A percentile compares a stretch with the other conserved stretches of the same genome.
phyloP scores from a whole-genome alignment of 2,797 vertebrate species.

The Atherinosoma microstoma region DNA sequence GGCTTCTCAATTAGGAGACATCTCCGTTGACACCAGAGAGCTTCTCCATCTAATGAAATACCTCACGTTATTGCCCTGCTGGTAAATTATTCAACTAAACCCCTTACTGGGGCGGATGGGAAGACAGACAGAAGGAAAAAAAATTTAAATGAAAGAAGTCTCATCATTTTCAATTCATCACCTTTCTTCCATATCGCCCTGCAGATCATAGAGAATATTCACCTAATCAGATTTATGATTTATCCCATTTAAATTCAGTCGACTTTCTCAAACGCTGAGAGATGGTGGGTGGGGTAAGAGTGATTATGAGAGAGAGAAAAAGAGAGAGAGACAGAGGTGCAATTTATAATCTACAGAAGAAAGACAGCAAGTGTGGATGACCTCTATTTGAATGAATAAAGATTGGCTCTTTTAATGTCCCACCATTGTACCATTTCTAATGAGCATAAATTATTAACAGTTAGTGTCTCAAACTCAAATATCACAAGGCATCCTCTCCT shows the following conservation, averaged over 20 bases:
- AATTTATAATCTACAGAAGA: constrained; percentile 78
- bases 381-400: constrained; percentile 84
- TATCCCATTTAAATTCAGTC: constrained; percentile 85
- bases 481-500: constrained; percentile 26
- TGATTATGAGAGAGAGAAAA: constrained; percentile 26
- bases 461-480: constrained; percentile 52
- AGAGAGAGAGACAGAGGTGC: constrained; percentile 47
- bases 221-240: constrained; percentile 86
- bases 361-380: constrained; percentile 75
- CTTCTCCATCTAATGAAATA: constrained; percentile 75
- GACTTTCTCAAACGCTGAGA: constrained; percentile 73
- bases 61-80: constrained; percentile 68
- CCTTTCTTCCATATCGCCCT: constrained; percentile 77
- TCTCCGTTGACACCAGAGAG: constrained; percentile 60
- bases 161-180: constrained; percentile 83
- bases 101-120: constrained; percentile 49
- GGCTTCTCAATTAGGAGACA: constrained; percentile 69
- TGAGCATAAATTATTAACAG: constrained; percentile 74
- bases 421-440: constrained; percentile 74
- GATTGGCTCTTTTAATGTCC: constrained; percentile 76
- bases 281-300: constrained; percentile 61
- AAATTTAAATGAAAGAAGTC: constrained; percentile 72
- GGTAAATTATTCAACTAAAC: constrained; percentile 79
- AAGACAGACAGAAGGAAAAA: constrained; percentile 27
- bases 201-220: constrained; percentile 83